These are phyloP conservation scores for Cheilosia grossa DNA, from an alignment of 2,888 invertebrate genomes.

Conservation along the genomic window DNA sequence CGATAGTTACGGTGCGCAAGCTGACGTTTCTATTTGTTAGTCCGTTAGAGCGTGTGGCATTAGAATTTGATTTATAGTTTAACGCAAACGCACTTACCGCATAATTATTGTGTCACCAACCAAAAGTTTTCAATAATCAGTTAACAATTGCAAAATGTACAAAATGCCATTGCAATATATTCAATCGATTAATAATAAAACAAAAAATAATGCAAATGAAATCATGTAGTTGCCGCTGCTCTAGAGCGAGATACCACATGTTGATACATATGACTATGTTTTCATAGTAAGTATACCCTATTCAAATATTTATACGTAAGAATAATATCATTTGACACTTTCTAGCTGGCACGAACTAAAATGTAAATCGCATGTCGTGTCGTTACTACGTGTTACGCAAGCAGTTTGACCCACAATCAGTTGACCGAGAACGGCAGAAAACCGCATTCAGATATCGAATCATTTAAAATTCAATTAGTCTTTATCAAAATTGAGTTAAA, in stretches of 20 bases:
- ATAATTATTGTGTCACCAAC: not conserved
- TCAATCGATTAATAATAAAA: not conserved
- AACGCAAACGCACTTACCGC: not conserved
- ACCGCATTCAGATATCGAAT: constrained; percentile 58
- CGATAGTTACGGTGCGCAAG: not conserved
- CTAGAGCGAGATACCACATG: not conserved
- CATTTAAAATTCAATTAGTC: constrained; percentile 70
- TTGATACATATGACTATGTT: not conserved
- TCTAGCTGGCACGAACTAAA: not conserved
- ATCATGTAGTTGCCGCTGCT: not conserved
- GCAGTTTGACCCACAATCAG: constrained; percentile 61
- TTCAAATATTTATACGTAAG: not conserved
- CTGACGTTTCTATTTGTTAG: too few species aligned
- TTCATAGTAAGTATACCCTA: not conserved
- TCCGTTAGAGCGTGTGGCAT: not conserved
- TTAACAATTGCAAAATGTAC: not conserved
- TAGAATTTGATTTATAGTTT: not conserved
- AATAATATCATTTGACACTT: constrained; percentile 5
- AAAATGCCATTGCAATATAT: not conserved
- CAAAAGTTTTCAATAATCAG: constrained; percentile 10
- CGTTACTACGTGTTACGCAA: constrained; percentile 49
- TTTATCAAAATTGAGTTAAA: constrained; percentile 66
- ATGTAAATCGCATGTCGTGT: not conserved
- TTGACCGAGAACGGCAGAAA: constrained; percentile 59
- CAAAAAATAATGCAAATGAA: not conserved